Evolutionary conservation across 2,797 vertebrate species (phyloP).

Genomic region (Octomys mimax): DNA sequence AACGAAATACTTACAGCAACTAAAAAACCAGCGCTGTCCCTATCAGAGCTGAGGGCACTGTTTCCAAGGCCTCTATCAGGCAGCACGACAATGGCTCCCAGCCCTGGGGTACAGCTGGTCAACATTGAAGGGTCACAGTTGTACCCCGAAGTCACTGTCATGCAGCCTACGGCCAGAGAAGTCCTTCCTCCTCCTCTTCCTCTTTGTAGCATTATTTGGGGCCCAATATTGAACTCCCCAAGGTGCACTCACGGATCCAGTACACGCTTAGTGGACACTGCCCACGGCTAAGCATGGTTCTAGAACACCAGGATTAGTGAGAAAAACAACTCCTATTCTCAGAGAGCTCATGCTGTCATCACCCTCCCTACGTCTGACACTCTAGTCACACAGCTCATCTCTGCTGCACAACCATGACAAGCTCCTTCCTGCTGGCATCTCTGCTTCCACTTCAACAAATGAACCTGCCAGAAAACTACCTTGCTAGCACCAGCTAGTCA

Average conservation of each 20-base stretch:
- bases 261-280: background rate
- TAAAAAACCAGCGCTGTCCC: background rate
- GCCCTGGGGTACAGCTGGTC: background rate
- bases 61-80: background rate
- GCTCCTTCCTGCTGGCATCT: background rate
- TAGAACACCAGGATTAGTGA: background rate
- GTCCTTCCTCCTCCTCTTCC: background rate
- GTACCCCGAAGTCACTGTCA: background rate
- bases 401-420: background rate
- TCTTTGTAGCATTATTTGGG: background rate
- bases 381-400: background rate
- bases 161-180: background rate
- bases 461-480: background rate
- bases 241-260: background rate
- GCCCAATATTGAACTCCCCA: background rate
- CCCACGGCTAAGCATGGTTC: background rate
- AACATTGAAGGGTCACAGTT: background rate
- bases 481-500: background rate
- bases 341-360: background rate
- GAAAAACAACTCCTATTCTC: background rate
- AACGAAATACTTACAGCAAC: background rate
- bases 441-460: background rate
- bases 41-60: background rate
- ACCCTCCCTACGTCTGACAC: background rate
- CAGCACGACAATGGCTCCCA: background rate